A percentile compares a stretch with the other conserved stretches of the same genome.
Evolutionary conservation across 2,113 vertebrate genomes (phyloP).

Genomic region (Rousettus leschenaultii): DNA sequence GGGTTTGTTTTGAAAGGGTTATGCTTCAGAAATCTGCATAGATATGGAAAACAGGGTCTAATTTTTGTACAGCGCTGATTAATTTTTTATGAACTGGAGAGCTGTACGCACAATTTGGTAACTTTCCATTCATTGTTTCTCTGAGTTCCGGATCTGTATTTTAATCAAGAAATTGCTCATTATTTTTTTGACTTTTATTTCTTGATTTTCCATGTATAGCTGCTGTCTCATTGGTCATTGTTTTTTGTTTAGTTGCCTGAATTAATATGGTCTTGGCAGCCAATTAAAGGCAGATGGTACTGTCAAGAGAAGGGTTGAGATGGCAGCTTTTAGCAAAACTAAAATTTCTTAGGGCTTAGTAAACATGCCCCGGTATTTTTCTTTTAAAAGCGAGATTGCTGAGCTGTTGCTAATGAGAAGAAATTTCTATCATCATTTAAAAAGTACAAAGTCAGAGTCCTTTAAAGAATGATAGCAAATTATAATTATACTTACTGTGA

Average conservation of each 20-base stretch:
- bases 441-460: background rate
- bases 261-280: background rate
- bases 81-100: slow-evolving; percentile 42
- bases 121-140: slow-evolving; percentile 40
- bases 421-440: background rate
- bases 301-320: background rate
- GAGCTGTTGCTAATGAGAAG: background rate
- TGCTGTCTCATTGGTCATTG: background rate
- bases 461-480: background rate
- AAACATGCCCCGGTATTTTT: background rate
- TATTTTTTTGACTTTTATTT: background rate
- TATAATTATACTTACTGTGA: background rate
- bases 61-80: background rate
- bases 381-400: background rate
- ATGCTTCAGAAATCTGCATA: slow-evolving; percentile 42
- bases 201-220: background rate
- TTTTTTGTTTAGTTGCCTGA: slow-evolving; percentile 17
- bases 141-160: background rate
- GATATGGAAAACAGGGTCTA: background rate
- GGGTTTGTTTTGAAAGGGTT: slow-evolving; percentile 43
- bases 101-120: background rate
- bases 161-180: slow-evolving; percentile 4
- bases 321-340: background rate
- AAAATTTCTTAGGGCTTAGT: background rate
- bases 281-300: background rate